Evolutionary conservation across 2,113 vertebrate genomes (phyloP), one percentile per base, ranked within the genome.

Genomic region (Entomyzon cyanotis): DNA sequence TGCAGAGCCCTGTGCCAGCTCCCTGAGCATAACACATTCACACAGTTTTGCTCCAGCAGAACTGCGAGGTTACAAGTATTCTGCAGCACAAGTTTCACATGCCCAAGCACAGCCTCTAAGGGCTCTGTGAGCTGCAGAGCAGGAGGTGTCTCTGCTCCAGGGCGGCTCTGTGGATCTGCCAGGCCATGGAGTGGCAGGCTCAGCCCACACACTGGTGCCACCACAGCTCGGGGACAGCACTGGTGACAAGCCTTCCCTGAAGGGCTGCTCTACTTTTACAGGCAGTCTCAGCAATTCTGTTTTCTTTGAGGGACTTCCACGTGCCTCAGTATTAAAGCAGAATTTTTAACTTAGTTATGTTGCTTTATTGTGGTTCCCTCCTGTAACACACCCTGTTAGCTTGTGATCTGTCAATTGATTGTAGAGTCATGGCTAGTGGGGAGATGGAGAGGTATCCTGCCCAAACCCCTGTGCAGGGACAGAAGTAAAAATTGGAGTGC

Each of bases 191-290:
- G 71, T 1, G 28, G 27, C 86, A 83, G 67, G 24, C 71, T 56
- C 5, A 53, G 58, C 71, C 23, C 37, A 2, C 31, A 1, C 56
- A 2, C 12, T 1, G 4, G 3, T 63, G 77, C 62, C 68, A 4
- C 49, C 5, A 4, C 3, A 0, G 58, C 78, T 21, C 0, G 0
- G 13, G 9, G 41, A 17, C 64, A 41, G 67, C 53, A 0, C 56
- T 31, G 41, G 44, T 58, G 58, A 30, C 50, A 16, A 12, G 15
- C 15, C 58, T 30, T 56, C 83, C n/a, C 59, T 65, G 17, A 7
- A n/a, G 50, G 9, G 46, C 64, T 59, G 68, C 19, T 67, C 68
- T 39, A 0, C 55, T 35, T 33, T 18, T 19, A 10, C 63, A 58
- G 74, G 24, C 20, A 7, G 0, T 7, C 53, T 19, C n/a, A 41